phyloP scores from a whole-genome alignment of 2,888 invertebrate genomes.

The Polydrusus cervinus region DNA sequence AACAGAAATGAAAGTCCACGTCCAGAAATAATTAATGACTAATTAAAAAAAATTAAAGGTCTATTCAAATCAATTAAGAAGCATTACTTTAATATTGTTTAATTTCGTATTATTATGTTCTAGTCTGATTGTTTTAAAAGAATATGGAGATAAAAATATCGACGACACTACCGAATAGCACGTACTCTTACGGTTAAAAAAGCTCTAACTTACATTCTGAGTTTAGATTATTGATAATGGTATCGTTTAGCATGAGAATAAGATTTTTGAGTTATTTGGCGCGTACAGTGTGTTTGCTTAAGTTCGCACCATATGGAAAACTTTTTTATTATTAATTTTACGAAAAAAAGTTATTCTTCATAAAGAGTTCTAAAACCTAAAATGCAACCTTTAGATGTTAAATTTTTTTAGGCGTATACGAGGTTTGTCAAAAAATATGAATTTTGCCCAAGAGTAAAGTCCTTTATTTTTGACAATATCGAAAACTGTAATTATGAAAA shows the following conservation, averaged over 20 bases:
- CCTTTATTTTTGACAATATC: too few species aligned
- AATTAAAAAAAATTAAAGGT: slow-evolving; percentile 2
- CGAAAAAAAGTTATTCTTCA: too few species aligned
- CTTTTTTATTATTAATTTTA: too few species aligned
- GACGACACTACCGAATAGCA: background rate
- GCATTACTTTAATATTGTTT: background rate
- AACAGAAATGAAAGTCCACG: slow-evolving; percentile 2
- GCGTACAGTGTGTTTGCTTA: too few species aligned
- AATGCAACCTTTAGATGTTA: too few species aligned
- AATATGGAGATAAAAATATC: background rate
- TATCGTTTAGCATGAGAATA: background rate
- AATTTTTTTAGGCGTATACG: too few species aligned
- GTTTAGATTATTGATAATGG: background rate
- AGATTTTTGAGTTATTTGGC: too few species aligned
- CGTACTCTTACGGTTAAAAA: background rate
- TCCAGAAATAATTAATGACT: background rate
- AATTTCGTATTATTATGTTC: background rate
- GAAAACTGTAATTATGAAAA: too few species aligned
- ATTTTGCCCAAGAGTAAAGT: too few species aligned
- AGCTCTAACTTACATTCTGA: background rate
- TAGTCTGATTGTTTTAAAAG: background rate
- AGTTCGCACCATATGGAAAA: too few species aligned
- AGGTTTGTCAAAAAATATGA: too few species aligned
- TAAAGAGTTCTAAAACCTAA: too few species aligned
- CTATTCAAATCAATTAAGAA: slow-evolving; percentile 1